Base-by-base conservation (phyloP, 2,888 invertebrate species). In the Leptinotarsa tumamoca region DNA sequence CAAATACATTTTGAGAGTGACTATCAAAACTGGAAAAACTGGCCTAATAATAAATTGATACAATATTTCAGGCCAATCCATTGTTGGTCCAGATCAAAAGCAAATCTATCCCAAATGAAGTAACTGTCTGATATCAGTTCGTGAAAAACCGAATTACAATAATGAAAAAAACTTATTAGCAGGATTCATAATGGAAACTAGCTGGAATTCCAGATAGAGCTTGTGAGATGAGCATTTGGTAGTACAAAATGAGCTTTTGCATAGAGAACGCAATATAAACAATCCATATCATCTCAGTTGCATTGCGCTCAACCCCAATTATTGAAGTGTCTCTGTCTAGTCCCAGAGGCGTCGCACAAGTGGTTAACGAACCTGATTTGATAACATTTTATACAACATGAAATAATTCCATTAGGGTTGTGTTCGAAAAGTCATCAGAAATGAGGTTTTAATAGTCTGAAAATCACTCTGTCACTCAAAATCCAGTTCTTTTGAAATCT, bases 201-300 rank as follows among this genome's bases (percentile, higher is more conserved):
- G 80, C 81, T 80, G 83, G 83, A 84, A 85, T 86, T 85, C 86
- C 86, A 87, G 87, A 86, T 87, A 87, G 83, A 79, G 81, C 79
- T 80, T 81, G 83, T 84, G 79, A 81, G 82, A 86, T 83, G 85
- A 80, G 83, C 85, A 80, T 82, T 86, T 85, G 81, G 75, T 83
- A 84, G 83, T 83, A 82, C 81, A 82, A 81, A 85, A 86, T 83
- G 83, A 83, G 78, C 84, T 80, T 83, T 84, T 85, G 85, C 85
- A 86, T 85, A 83, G 84, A 82, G 80, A 85, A 84, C 85, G 85
- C 85, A 83, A 78, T 82, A 82, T 82, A 80, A 80, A 80, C 80
- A 77, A 82, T 82, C 79, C 82, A 76, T 78, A 79, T 79, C 67
- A 77, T 77, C 73, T 74, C 74, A 68, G 73, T 77, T 72, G 73